phyloP scores from a whole-genome alignment of 2,797 vertebrate species.

The Ctenopoma multispine region DNA sequence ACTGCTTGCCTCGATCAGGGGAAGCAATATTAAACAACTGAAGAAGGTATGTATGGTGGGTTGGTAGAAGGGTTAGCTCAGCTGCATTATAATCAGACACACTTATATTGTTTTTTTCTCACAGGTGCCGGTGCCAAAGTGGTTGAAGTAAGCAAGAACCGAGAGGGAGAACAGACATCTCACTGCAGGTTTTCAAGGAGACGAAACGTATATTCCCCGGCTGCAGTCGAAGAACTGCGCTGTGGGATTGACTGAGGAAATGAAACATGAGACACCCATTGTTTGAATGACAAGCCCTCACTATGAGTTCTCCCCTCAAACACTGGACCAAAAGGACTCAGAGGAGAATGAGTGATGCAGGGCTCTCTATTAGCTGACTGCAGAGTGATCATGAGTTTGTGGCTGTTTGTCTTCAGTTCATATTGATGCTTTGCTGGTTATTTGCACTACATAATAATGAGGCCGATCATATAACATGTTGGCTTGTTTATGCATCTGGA shows the following conservation, averaged over 20 bases:
- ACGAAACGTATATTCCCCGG: slow-evolving; percentile 52
- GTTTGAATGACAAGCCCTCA: slow-evolving; percentile 61
- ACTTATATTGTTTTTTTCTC: slow-evolving; percentile 21
- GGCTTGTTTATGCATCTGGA: slow-evolving; percentile 64
- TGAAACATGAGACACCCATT: slow-evolving; percentile 46
- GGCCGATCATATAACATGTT: slow-evolving; percentile 69
- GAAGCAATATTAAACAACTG: slow-evolving; percentile 89
- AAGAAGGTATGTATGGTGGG: slow-evolving; percentile 88
- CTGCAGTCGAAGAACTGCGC: slow-evolving; percentile 54
- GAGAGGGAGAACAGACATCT: slow-evolving; percentile 70
- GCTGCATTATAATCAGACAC: neutral
- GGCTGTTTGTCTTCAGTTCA: slow-evolving; percentile 62
- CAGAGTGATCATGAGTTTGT: slow-evolving; percentile 52
- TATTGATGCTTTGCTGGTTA: slow-evolving; percentile 80
- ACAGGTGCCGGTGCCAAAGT: slow-evolving; percentile 85
- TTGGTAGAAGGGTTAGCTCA: neutral
- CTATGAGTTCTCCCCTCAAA: slow-evolving; percentile 74
- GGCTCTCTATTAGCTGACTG: slow-evolving; percentile 36
- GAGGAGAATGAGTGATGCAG: slow-evolving; percentile 67
- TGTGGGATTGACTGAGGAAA: slow-evolving; percentile 41
- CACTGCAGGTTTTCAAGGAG: slow-evolving; percentile 50
- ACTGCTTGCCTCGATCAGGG: slow-evolving; percentile 94
- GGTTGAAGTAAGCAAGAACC: slow-evolving; percentile 77
- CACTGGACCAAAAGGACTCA: slow-evolving; percentile 80
- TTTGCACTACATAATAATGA: slow-evolving; percentile 84